Percentiles rank a stretch among this genome's conserved stretches.
Evolutionary conservation across 2,888 invertebrate genomes (phyloP).

Genomic region (Sesamia inferens): DNA sequence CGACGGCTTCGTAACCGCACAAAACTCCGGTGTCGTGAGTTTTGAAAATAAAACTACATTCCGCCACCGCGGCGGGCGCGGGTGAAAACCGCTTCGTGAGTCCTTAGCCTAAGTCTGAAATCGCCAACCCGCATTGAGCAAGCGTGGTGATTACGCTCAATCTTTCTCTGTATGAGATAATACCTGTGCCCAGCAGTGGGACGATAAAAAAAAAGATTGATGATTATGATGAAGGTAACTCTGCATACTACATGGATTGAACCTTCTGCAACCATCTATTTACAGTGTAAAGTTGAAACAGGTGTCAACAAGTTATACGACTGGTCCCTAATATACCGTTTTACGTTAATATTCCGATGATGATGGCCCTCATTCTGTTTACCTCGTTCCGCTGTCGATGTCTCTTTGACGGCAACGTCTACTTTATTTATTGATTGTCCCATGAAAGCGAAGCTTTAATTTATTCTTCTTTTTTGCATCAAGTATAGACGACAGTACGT

Average conservation of each 20-base stretch:
- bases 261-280: constrained; percentile 4
- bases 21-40: no score
- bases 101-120: no score
- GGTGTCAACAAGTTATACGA: constrained; percentile 46
- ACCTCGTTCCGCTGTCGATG: not conserved
- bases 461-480: constrained; percentile 3
- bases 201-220: no score
- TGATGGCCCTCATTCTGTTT: constrained; percentile 15
- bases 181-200: no score
- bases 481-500: not conserved
- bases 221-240: no score
- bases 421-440: not conserved
- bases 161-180: no score
- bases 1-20: no score
- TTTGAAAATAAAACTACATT: no score
- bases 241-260: not conserved
- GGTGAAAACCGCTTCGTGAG: no score
- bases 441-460: constrained; percentile 1
- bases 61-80: no score
- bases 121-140: no score
- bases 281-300: constrained; percentile 10
- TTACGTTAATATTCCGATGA: constrained; percentile 29
- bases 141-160: no score
- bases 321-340: constrained; percentile 14
- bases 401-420: constrained; percentile 23